Evolutionary conservation across 2,888 invertebrate genomes (phyloP), one percentile per base, ranked within the genome.

Genomic region (Spisula subtruncata): DNA sequence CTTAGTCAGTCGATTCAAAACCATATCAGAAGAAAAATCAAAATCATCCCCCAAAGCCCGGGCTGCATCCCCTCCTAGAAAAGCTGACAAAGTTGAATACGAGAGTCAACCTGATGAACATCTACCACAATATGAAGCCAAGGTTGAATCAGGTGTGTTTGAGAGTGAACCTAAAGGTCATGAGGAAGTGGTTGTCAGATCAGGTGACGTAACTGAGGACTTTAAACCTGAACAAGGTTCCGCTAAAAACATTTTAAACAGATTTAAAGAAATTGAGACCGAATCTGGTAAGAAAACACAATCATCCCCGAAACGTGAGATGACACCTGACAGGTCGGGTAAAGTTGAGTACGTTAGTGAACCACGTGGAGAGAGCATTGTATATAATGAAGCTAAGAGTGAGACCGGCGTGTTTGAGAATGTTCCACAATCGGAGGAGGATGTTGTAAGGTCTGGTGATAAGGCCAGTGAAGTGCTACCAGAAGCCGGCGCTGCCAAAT

Each of bases 191-290:
- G 94, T 96, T 16, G 92, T 94, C 4, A 93, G 93, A 20, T 93
- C 94, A 6, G 93, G 86, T 29, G 94, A 94, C n/a, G 56, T 86
- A 10, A 89, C 93, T 41, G 94, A 94, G 41, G 93, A 93, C 41
- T 94, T 94, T 94, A 95, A 93, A 96, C 97, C 96, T 91, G 96
- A 96, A 93, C 93, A 96, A 88, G 99, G 99, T 96, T 98, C 98
- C 29, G 98, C 99, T 85, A 98, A 98, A 93, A 97, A 97, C 96
- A 97, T 99, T 93, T 98, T 98, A 87, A 98, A 98, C 96, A 98
- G 98, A 96, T 99, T 99, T 97, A 99, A 99, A 97, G 98, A 98
- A 89, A 98, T 99, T 97, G 98, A 98, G 89, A 90, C 87, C 20
- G 92, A 93, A 46, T 89, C 92, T 32, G 32, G 75, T 35, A 75